These are phyloP conservation scores for Drosophila sordidula DNA, from an alignment of 2,888 invertebrate genomes.

Conservation along the genomic window DNA sequence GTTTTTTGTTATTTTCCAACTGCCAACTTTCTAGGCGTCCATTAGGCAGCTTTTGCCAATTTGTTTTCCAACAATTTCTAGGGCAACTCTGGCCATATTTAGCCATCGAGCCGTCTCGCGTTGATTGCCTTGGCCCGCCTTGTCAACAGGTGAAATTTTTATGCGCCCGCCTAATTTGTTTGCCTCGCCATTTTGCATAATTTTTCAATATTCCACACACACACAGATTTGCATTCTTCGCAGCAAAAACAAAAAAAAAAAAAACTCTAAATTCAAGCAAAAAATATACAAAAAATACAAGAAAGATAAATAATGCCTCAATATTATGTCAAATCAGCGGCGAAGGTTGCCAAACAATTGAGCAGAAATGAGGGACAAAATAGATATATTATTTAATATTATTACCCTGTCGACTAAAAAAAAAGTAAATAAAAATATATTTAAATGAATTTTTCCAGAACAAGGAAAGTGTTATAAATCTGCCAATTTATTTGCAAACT, in stretches of 20 bases:
- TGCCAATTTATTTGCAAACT: slow-evolving; percentile 17
- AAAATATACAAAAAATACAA: slow-evolving; percentile 13
- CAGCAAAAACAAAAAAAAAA: background rate
- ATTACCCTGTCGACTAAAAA: slow-evolving; percentile 45
- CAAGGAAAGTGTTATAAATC: slow-evolving; percentile 13
- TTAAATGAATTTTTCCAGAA: slow-evolving; percentile 14
- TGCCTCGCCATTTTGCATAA: slow-evolving; percentile 57
- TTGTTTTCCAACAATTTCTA: slow-evolving; percentile 42
- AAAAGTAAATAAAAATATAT: slow-evolving; percentile 28
- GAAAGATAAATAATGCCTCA: slow-evolving; percentile 42
- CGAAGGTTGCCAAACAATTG: slow-evolving; percentile 60
- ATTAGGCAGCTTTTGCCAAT: slow-evolving; percentile 26
- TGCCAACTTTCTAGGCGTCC: slow-evolving; percentile 57
- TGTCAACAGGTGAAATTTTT: slow-evolving; percentile 70
- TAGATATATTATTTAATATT: slow-evolving; percentile 48
- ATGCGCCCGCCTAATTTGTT: slow-evolving; percentile 60
- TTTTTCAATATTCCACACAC: slow-evolving; percentile 57
- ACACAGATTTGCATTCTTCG: slow-evolving; percentile 60
- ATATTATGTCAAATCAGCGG: slow-evolving; percentile 45
- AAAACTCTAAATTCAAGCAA: background rate
- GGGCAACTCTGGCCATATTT: slow-evolving; percentile 64
- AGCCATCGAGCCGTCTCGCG: slow-evolving; percentile 27
- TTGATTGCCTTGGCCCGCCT: slow-evolving; percentile 67
- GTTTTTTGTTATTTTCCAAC: slow-evolving; percentile 8
- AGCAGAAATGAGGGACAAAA: slow-evolving; percentile 20